Conservation (phyloP, 2,888 invertebrate genomes). For the Sthenelais limicola region DNA sequence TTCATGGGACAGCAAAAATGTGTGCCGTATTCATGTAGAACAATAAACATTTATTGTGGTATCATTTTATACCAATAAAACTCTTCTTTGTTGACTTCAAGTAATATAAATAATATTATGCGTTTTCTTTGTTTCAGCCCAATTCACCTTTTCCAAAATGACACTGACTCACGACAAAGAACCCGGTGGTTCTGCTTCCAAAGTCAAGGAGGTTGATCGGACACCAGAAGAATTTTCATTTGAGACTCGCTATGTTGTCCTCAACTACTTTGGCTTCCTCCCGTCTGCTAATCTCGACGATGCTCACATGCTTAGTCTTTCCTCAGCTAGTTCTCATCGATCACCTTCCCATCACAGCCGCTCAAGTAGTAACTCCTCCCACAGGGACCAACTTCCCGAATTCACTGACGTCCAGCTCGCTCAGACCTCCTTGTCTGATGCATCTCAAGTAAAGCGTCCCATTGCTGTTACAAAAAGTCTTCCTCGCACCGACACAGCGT, state of each 20-base stretch:
- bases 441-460: conserved; percentile 24
- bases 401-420: conserved; percentile 7
- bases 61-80: no score
- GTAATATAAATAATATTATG: no score
- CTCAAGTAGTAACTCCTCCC: conserved; percentile 23
- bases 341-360: conserved; percentile 15
- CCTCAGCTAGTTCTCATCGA: no score
- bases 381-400: neutral
- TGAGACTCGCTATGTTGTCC: conserved; percentile 59
- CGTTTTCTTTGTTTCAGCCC: neutral
- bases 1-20: no score
- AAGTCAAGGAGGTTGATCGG: neutral
- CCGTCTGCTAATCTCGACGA: conserved; percentile 21
- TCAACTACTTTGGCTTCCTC: conserved; percentile 53
- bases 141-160: neutral
- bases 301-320: neutral
- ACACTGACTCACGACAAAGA: neutral
- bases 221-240: conserved; percentile 51
- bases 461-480: no score
- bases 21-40: no score
- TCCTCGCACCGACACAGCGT: no score
- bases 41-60: no score
- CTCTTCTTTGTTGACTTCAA: no score
- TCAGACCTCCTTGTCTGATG: neutral
- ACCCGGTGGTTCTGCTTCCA: neutral